Percentiles rank a stretch among this genome's conserved stretches.
Conservation (phyloP, 2,797 vertebrate genomes). For the Leptatherina wallacei region DNA sequence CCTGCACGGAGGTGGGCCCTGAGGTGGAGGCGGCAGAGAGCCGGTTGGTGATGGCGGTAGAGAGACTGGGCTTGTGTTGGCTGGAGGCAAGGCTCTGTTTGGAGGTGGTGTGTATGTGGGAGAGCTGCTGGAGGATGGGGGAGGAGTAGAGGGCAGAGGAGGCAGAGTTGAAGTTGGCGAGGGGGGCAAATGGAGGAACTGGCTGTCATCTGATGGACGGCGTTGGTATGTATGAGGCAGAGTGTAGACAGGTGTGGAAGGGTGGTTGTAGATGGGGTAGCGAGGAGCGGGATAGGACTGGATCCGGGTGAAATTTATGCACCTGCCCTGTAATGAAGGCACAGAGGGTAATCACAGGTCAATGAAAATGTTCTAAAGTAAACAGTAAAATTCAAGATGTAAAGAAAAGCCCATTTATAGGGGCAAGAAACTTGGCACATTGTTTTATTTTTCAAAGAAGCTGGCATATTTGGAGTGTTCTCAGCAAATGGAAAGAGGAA, state of each 20-base stretch:
- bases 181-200: slow-evolving; percentile 72
- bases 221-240: slow-evolving; percentile 78
- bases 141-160: slow-evolving; percentile 80
- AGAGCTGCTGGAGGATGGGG: slow-evolving; percentile 68
- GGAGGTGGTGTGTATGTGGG: slow-evolving; percentile 72
- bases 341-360: neutral
- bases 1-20: slow-evolving; percentile 66
- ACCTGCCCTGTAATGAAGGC: slow-evolving; percentile 86
- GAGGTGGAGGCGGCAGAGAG: slow-evolving; percentile 75
- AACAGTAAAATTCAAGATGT: neutral
- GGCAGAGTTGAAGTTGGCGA: slow-evolving; percentile 79
- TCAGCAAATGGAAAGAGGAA: slow-evolving; percentile 64
- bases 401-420: slow-evolving; percentile 2
- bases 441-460: slow-evolving; percentile 6
- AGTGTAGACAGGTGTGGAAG: slow-evolving; percentile 87
- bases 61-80: slow-evolving; percentile 31
- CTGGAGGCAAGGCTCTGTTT: slow-evolving; percentile 68
- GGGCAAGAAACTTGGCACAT: slow-evolving; percentile 16
- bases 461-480: slow-evolving; percentile 31
- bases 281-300: slow-evolving; percentile 85
- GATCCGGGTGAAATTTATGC: slow-evolving; percentile 92
- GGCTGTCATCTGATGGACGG: slow-evolving; percentile 62
- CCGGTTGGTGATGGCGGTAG: slow-evolving; percentile 59
- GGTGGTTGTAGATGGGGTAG: slow-evolving; percentile 90
- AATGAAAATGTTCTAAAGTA: neutral